Base-by-base conservation (phyloP, 1,140 invertebrate genomes). In the Streblospio benedicti region DNA sequence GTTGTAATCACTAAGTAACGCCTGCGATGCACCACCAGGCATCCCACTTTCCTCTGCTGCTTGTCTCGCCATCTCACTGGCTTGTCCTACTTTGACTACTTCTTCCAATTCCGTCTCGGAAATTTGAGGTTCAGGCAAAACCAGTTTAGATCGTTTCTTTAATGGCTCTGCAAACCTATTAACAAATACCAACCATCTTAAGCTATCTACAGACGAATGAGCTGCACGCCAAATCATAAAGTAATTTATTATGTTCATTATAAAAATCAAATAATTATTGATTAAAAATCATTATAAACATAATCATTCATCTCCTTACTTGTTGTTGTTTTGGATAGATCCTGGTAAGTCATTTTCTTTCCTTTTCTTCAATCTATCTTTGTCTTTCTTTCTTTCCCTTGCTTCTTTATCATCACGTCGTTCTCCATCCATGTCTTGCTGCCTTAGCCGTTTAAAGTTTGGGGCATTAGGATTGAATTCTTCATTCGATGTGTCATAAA, bases 291-390 rank as follows among this genome's bases (percentile, higher is more conserved):
- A n/a, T n/a, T n/a, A n/a, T n/a, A n/a, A n/a, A n/a, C n/a, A n/a
- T n/a, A n/a, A n/a, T n/a, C n/a, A n/a, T n/a, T n/a, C n/a, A n/a
- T n/a, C n/a, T n/a, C n/a, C 74, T 62, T 68, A 76, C 74, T 77
- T 75, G 54, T 69, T 74, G 49, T 74, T 71, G 54, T 67, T 67
- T 2, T 95, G 79, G 84, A 98, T 91, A 1, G 89, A 87, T 65
- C 87, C 84, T 0, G 95, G 94, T 62, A 97, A 86, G 69, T 97
- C 93, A 79, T 97, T 96, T 73, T 97, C 94, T 74, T 97, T 97
- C 25, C 90, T 81, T 68, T 93, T 88, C 71, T 96, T 96, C 54
- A 95, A 76, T 74, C 95, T 96, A 16, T 71, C 68, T 60, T 75
- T 76, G 56, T 79, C 76, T 57, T 78, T 78, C 54, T 73, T 71